A percentile compares a stretch with the other conserved stretches of the same genome.
Evolutionary conservation across 2,888 invertebrate genomes (phyloP).

Genomic region (Nomada flava): DNA sequence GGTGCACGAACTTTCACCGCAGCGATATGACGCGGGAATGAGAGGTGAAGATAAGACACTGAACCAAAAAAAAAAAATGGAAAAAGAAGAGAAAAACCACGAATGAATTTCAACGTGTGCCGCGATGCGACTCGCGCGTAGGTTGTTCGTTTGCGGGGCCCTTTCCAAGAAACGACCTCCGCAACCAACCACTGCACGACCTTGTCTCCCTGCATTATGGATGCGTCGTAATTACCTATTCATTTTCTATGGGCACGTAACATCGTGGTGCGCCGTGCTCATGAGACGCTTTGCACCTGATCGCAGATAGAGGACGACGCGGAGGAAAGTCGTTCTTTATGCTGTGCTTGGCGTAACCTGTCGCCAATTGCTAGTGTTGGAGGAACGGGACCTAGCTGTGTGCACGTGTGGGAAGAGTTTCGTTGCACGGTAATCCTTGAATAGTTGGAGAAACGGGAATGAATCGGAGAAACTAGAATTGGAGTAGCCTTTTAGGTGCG

Average conservation of each 20-base stretch:
- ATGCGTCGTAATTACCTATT: conserved; percentile 81
- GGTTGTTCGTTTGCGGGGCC: conserved; percentile 8
- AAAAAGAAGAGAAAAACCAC: conserved; percentile 25
- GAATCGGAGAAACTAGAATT: not conserved
- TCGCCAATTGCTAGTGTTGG: conserved; percentile 29
- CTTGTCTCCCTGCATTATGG: conserved; percentile 75
- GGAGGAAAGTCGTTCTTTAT: conserved; percentile 15
- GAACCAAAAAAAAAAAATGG: too few species aligned
- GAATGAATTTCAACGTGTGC: conserved; percentile 58
- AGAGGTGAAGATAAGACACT: conserved; percentile 21
- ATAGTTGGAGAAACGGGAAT: not conserved
- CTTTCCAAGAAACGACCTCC: conserved; percentile 56
- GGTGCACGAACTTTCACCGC: conserved; percentile 37
- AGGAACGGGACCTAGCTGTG: conserved; percentile 7
- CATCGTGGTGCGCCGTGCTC: conserved; percentile 70
- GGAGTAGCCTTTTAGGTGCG: not conserved
- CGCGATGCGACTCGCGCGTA: conserved; percentile 47
- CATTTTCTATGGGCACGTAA: conserved; percentile 79
- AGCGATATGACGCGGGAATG: conserved; percentile 42
- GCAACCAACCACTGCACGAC: conserved; percentile 37
- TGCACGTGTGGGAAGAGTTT: conserved; percentile 12
- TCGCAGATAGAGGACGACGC: conserved; percentile 70
- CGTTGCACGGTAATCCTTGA: not conserved
- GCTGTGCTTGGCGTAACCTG: conserved; percentile 20
- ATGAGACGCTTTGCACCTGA: conserved; percentile 76